These are phyloP conservation scores for Gymnosoma rotundatum DNA, from an alignment of 2,888 invertebrate species.

Conservation along the genomic window DNA sequence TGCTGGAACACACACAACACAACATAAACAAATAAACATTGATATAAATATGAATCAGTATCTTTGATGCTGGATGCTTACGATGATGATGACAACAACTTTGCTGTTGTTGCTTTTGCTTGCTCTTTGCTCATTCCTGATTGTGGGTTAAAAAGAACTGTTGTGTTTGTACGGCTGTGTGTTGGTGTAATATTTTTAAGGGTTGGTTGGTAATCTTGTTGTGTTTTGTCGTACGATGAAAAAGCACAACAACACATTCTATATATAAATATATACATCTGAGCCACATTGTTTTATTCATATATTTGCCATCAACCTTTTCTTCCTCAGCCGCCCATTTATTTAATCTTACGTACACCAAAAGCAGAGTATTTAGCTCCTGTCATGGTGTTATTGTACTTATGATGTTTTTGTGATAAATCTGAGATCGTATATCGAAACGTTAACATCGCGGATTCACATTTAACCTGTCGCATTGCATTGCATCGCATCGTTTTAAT, in stretches of 20 bases:
- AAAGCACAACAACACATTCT: slow-evolving; percentile 45
- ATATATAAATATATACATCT: slow-evolving; percentile 12
- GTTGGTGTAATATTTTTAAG: slow-evolving; percentile 37
- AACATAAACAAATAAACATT: slow-evolving; percentile 28
- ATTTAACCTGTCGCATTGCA: slow-evolving; percentile 68
- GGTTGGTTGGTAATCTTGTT: slow-evolving; percentile 30
- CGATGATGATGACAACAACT: slow-evolving; percentile 68
- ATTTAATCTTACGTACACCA: background rate
- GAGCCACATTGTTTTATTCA: slow-evolving; percentile 29
- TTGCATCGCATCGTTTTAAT: slow-evolving; percentile 41
- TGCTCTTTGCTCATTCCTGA: slow-evolving; percentile 70
- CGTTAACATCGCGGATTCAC: slow-evolving; percentile 78
- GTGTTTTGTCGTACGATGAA: slow-evolving; percentile 45
- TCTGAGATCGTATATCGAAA: slow-evolving; percentile 80
- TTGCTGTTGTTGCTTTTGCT: slow-evolving; percentile 66
- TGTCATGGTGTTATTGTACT: slow-evolving; percentile 75
- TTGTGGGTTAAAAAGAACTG: slow-evolving; percentile 63
- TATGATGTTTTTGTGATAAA: slow-evolving; percentile 78
- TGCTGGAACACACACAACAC: slow-evolving; percentile 11
- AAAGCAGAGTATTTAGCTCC: slow-evolving; percentile 74
- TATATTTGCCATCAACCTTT: slow-evolving; percentile 28
- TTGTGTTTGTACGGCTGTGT: background rate
- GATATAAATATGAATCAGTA: slow-evolving; percentile 69
- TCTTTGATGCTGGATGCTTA: slow-evolving; percentile 69
- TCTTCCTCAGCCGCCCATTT: background rate